Percentiles rank a stretch among this genome's conserved stretches.
Evolutionary conservation across 1,140 invertebrate species (phyloP).

Genomic region (Dryas iulia): DNA sequence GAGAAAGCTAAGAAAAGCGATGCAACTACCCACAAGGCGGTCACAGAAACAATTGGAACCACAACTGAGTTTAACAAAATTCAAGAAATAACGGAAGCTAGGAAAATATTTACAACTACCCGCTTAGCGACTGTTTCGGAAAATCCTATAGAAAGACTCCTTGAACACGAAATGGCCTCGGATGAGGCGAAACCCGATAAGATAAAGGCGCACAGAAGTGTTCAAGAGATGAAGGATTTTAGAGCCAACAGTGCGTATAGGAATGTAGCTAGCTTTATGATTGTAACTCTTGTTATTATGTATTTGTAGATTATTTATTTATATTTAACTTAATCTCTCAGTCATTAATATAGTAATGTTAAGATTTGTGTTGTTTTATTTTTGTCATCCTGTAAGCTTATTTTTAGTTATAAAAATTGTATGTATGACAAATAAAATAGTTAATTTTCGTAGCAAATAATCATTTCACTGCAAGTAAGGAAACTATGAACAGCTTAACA

Average conservation of each 20-base stretch:
- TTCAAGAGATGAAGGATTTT: conserved; percentile 42
- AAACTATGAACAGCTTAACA: too few relatives aligned
- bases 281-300: conserved; percentile 43
- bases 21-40: conserved; percentile 17
- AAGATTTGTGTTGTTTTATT: conserved; percentile 35
- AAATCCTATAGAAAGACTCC: conserved; percentile 52
- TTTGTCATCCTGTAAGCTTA: background rate
- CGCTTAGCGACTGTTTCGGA: conserved; percentile 63
- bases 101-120: conserved; percentile 50
- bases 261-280: conserved; percentile 35
- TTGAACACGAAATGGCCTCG: conserved; percentile 57
- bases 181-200: conserved; percentile 64
- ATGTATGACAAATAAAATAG: too few relatives aligned
- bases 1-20: background rate
- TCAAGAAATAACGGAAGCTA: conserved; percentile 13
- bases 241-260: conserved; percentile 38
- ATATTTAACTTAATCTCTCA: conserved; percentile 51
- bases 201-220: conserved; percentile 58
- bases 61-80: conserved; percentile 12
- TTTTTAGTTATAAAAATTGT: too few relatives aligned
- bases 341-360: conserved; percentile 70
- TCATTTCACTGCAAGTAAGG: too few relatives aligned
- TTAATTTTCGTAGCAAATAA: too few relatives aligned
- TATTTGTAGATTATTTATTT: conserved; percentile 42
- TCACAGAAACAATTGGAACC: background rate